Conservation (phyloP, 2,797 vertebrate genomes). For the Tangara arthus region DNA sequence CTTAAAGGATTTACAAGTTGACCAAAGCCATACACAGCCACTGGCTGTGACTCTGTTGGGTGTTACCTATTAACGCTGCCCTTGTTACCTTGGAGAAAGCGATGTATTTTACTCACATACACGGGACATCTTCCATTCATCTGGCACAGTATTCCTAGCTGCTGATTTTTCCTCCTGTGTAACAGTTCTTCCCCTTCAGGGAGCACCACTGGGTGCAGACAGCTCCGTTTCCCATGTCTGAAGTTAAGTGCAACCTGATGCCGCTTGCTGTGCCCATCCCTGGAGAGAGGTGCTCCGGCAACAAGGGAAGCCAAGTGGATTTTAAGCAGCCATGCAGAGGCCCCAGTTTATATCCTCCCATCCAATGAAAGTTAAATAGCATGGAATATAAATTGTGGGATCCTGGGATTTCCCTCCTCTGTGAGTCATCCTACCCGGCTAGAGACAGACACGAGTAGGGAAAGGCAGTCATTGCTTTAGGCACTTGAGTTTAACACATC, state of each 20-base stretch:
- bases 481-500: background rate
- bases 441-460: background rate
- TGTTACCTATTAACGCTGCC: background rate
- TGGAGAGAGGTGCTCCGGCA: background rate
- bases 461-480: background rate
- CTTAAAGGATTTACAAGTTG: background rate
- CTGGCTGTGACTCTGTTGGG: background rate
- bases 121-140: background rate
- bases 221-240: background rate
- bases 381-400: background rate
- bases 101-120: background rate
- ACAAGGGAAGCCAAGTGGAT: background rate
- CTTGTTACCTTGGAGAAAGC: background rate
- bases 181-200: background rate
- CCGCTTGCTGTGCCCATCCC: background rate
- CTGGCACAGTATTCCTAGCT: background rate
- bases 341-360: background rate
- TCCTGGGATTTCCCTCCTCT: fast-evolving
- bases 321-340: background rate
- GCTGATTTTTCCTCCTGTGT: background rate
- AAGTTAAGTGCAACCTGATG: background rate
- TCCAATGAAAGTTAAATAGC: background rate
- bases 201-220: background rate
- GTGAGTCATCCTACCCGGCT: background rate
- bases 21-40: background rate